Evolutionary conservation across 2,113 vertebrate species (phyloP), one percentile per base, ranked within the genome.

Genomic region (Poecile atricapillus): DNA sequence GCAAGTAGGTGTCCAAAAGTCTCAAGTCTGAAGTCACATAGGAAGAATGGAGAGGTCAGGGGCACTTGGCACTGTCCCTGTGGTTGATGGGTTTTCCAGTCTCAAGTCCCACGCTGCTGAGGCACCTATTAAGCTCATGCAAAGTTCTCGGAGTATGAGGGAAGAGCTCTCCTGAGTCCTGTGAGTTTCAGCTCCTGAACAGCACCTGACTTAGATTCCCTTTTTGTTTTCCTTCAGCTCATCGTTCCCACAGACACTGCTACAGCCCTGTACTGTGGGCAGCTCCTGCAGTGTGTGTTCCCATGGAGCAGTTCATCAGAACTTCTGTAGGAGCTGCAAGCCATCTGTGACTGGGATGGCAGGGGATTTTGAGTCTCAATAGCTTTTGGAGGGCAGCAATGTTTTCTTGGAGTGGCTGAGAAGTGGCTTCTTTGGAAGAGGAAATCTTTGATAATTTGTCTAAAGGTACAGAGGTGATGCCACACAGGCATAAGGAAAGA

Each of bases 11-110:
- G 41, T 74, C 50, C 46, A 58, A 52, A 81, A 52, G 10, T 47
- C 12, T 18, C 46, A 62, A 52, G 21, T 53, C 30, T 44, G 74
- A 75, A 53, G 59, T 81, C 49, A 23, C 37, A 7, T 6, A 16
- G 65, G 56, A 77, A 49, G 21, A 59, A 44, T 60, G 22, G 50
- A 87, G 39, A 83, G 46, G 30, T 35, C 3, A 5, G 31, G 19
- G 11, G 2, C 0, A 0, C 30, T 39, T 62, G n/a, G 22, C 22
- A 31, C 13, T 10, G 37, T 31, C 33, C 37, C 37, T 75, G 41
- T 55, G 52, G 9, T 22, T 24, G 24, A 41, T 7, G 15, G 2
- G 11, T 24, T 91, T 83, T 89, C 25, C 65, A 37, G 13, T 59
- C 49, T 58, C 28, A 62, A 62, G 46, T 79, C 22, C 30, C 10